phyloP scores from a whole-genome alignment of 2,113 vertebrate species.

The Mugil cephalus region DNA sequence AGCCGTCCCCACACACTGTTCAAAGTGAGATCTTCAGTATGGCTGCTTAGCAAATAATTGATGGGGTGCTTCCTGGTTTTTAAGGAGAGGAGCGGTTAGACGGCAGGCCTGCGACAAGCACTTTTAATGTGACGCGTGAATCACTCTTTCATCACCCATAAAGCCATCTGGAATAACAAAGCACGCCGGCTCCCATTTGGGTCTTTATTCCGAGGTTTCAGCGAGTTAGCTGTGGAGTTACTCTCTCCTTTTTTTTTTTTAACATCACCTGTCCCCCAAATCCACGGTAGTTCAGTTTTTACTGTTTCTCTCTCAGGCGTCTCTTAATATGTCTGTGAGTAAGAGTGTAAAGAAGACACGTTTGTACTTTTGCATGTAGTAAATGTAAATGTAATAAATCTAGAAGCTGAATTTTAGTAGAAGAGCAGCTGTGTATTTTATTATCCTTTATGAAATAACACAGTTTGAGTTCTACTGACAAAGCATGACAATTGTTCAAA shows the following conservation, averaged over 20 bases:
- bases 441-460: too few species aligned
- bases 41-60: slow-evolving; percentile 82
- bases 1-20: slow-evolving; percentile 78
- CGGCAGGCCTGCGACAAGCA: slow-evolving; percentile 52
- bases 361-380: too few species aligned
- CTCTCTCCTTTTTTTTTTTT: slow-evolving; percentile 1
- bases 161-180: slow-evolving; percentile 74
- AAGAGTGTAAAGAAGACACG: too few species aligned
- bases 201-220: slow-evolving; percentile 46
- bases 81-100: slow-evolving; percentile 67
- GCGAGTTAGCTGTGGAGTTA: slow-evolving; percentile 16
- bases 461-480: too few species aligned
- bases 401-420: too few species aligned
- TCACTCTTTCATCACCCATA: slow-evolving; percentile 77
- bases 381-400: too few species aligned
- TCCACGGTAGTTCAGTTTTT: not conserved
- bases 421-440: too few species aligned
- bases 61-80: slow-evolving; percentile 77
- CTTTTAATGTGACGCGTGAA: slow-evolving; percentile 72
- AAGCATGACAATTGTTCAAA: too few species aligned
- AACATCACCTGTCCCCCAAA: not conserved
- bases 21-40: slow-evolving; percentile 83
- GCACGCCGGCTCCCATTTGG: slow-evolving; percentile 43
- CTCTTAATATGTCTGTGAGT: not conserved
- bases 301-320: not conserved